These are phyloP conservation scores for Eristalinus aeneus DNA, from an alignment of 2,888 invertebrate species.

Conservation along the genomic window DNA sequence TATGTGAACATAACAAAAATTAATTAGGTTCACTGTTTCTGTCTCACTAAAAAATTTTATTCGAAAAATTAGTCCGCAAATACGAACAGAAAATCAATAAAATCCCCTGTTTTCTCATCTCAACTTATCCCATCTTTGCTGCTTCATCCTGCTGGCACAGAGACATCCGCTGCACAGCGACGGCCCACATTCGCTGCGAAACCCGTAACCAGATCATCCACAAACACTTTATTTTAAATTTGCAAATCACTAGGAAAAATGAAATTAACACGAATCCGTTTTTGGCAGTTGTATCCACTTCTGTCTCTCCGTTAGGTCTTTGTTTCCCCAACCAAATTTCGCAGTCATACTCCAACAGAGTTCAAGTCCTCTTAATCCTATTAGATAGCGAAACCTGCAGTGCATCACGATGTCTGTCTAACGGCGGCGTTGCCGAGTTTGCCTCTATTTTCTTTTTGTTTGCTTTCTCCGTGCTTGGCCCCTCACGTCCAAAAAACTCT, in stretches of 20 bases:
- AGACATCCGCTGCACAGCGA: neutral
- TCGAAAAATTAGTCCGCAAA: no score
- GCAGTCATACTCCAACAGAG: conserved; percentile 2
- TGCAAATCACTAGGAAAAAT: conserved; percentile 35
- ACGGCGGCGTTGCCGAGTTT: conserved; percentile 15
- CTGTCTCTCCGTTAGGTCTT: conserved; percentile 9
- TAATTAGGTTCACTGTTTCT: no score
- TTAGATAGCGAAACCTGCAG: conserved; percentile 62
- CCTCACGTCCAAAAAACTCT: neutral
- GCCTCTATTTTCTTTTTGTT: neutral
- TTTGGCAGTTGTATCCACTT: conserved; percentile 37
- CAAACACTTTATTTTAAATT: conserved; percentile 55
- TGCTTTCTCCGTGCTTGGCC: neutral
- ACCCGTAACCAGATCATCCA: conserved; percentile 34
- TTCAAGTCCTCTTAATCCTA: conserved; percentile 57
- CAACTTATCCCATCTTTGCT: conserved; percentile 26
- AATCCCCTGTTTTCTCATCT: conserved; percentile 19
- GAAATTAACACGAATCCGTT: conserved; percentile 23
- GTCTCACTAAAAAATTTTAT: no score
- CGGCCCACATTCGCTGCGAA: conserved; percentile 17
- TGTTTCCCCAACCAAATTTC: conserved; percentile 38
- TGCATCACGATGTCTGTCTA: conserved; percentile 37
- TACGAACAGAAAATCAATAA: neutral
- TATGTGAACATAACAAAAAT: no score
- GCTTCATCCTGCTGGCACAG: neutral